phyloP scores from a whole-genome alignment of 2,888 invertebrate genomes.

The Lepas anatifera region DNA sequence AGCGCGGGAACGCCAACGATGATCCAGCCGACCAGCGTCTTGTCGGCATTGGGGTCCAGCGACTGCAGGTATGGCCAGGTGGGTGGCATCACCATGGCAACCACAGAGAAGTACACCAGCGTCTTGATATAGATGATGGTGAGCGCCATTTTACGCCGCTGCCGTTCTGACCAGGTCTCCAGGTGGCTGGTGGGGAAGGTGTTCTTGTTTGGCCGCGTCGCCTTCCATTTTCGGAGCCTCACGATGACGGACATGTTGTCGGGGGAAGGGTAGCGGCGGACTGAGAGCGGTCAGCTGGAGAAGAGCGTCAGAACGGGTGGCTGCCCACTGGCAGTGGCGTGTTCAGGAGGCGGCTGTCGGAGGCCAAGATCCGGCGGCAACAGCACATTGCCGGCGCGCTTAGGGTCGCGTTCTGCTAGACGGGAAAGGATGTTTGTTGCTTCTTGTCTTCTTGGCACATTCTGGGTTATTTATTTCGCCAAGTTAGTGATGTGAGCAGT shows the following conservation, averaged over 20 bases:
- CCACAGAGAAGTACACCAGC: not conserved
- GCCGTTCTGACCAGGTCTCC: not conserved
- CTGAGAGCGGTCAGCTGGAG: no score
- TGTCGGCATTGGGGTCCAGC: not conserved
- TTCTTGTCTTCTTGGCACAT: no score
- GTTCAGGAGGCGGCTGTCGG: no score
- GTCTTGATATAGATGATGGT: constrained; percentile 7
- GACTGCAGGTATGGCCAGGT: constrained; percentile 5
- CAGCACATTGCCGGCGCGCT: no score
- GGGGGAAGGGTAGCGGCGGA: no score
- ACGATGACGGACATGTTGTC: not conserved
- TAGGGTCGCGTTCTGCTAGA: no score
- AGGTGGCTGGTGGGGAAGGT: constrained; percentile 8
- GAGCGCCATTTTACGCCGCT: not conserved
- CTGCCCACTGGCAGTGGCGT: no score
- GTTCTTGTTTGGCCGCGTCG: not conserved
- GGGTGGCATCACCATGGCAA: constrained; percentile 8
- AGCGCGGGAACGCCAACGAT: not conserved
- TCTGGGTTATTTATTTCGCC: no score
- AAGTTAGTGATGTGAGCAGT: no score
- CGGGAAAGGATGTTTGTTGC: no score
- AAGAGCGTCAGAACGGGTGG: no score
- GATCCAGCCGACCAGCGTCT: constrained; percentile 3
- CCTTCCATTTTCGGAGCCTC: not conserved
- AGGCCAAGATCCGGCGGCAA: no score